Evolutionary conservation across 2,797 vertebrate genomes (phyloP).

Genomic region (Salmo trutta): DNA sequence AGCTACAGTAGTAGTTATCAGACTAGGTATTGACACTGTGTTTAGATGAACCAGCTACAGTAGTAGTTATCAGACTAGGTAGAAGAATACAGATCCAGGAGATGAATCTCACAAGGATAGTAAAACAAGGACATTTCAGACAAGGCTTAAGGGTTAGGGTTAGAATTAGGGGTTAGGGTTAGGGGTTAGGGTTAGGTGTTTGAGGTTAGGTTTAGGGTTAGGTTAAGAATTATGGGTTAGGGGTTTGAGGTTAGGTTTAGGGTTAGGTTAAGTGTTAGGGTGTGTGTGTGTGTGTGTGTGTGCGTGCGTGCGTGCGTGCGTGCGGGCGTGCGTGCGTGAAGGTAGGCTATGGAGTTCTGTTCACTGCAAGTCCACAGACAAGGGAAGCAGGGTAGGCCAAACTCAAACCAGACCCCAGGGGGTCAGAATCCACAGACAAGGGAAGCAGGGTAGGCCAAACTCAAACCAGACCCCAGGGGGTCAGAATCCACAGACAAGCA

Average conservation of each 20-base stretch:
- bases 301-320: constrained; percentile 14
- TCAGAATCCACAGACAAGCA: constrained; percentile 9
- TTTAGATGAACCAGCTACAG: too few relatives aligned
- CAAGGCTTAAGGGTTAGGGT: too few relatives aligned
- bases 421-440: too few relatives aligned
- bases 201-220: constrained; percentile 32
- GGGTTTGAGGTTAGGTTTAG: constrained; percentile 27
- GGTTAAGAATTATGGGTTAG: not conserved
- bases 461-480: constrained; percentile 7
- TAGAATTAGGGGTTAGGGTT: too few relatives aligned
- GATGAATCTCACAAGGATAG: too few relatives aligned
- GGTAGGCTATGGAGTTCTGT: not conserved
- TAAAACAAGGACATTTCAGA: too few relatives aligned
- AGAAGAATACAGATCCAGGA: too few relatives aligned
- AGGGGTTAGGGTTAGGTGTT: too few relatives aligned
- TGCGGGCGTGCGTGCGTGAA: constrained; percentile 22
- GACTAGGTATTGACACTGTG: too few relatives aligned
- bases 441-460: not conserved
- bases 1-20: too few relatives aligned
- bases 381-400: not conserved
- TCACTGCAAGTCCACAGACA: not conserved
- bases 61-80: too few relatives aligned
- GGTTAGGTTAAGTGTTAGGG: constrained; percentile 33
- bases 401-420: too few relatives aligned
- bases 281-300: not conserved